Base-by-base conservation (phyloP, 2,888 invertebrate genomes). In the Tiliacea aurago region DNA sequence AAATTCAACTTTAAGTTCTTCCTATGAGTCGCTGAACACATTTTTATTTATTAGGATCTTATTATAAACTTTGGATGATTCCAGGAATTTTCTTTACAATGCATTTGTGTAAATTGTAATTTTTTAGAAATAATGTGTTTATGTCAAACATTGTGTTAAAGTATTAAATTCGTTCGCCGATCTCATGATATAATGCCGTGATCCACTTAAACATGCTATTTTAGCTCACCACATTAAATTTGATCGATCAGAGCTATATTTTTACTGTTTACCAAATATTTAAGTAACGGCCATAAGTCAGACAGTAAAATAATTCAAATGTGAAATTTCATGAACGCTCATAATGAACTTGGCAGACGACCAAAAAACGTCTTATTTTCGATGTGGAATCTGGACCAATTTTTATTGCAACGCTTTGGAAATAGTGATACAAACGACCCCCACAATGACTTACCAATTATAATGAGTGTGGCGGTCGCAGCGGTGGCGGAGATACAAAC, bases 231-330 rank as follows among this genome's bases (percentile, higher is more conserved):
- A 90, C 95, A 95, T 96, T 95, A 95, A 94, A 95, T 94, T 94
- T 95, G 96, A 96, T 96, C 95, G 95, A 96, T 95, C 95, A 93
- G 93, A 92, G 91, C 94, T 93, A 95, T 96, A 96, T 96, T 96
- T 96, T 96, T 96, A 94, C 95, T 95, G 95, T 96, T 96, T 96
- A 96, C 96, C 95, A 95, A 96, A 96, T 96, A 96, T 96, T 96
- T 95, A 96, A 96, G 96, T 96, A 96, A 96, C 95, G 92, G 94
- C 95, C 93, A 96, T 96, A 96, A 96, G 94, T 96, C 96, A 95
- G 96, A 94, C 95, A 95, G 95, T 96, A 96, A 96, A 96, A 96
- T 96, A 96, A 96, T 96, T 96, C 96, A 96, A 96, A 96, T 96
- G 96, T 95, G 95, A 96, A 96, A 96, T 95, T 96, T 96, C 96